These are phyloP conservation scores for Bubalus kerabau DNA, from an alignment of 2,113 vertebrate species.

Conservation along the genomic window DNA sequence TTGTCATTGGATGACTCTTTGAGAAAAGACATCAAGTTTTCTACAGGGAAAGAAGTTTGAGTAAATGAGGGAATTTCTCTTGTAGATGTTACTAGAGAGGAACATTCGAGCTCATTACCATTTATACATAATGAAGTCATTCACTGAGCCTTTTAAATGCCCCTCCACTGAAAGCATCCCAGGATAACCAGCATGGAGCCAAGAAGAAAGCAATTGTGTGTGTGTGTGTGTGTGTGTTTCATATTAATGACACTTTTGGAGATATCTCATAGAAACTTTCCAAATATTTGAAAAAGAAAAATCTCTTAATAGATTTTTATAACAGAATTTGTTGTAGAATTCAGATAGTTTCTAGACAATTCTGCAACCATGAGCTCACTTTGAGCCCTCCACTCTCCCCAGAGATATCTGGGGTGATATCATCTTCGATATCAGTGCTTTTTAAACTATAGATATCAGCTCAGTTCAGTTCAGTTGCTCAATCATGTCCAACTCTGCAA, in stretches of 20 bases:
- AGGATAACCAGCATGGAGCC: neutral
- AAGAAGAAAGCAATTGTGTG: neutral
- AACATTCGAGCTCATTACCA: neutral
- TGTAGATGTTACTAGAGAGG: neutral
- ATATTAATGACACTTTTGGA: slow-evolving; percentile 19
- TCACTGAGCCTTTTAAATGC: neutral
- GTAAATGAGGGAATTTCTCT: neutral
- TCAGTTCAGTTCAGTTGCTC: neutral
- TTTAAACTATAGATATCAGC: neutral
- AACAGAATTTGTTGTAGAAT: neutral
- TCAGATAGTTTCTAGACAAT: neutral
- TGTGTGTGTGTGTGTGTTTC: too few relatives aligned
- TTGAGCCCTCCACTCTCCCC: neutral
- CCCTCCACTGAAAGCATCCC: neutral
- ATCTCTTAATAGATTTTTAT: neutral
- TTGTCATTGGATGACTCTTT: neutral
- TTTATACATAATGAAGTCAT: slow-evolving; percentile 21
- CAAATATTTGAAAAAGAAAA: neutral
- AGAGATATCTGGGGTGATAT: neutral
- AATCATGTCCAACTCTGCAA: too few relatives aligned
- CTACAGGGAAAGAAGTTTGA: neutral
- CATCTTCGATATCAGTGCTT: neutral
- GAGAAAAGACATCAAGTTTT: slow-evolving; percentile 19
- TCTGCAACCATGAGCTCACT: neutral
- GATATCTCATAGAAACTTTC: neutral